phyloP scores from a whole-genome alignment of 2,797 vertebrate genomes.

The Aselliscus stoliczkanus region DNA sequence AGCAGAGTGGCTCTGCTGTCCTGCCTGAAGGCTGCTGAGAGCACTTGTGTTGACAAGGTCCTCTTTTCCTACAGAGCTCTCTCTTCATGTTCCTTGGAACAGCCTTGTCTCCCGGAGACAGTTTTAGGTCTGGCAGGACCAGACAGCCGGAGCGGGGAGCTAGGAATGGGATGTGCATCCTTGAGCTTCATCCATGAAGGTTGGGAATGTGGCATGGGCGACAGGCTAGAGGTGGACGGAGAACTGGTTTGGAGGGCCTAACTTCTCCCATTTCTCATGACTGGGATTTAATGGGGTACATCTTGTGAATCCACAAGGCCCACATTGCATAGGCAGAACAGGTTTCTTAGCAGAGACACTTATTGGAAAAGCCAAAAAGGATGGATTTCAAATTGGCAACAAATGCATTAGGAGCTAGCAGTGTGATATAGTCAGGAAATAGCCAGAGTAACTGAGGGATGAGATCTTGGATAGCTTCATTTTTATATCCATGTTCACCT shows the following conservation, averaged over 20 bases:
- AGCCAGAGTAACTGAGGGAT: not conserved
- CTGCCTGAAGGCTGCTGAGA: not conserved
- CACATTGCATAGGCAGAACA: not conserved
- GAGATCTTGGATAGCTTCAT: not conserved
- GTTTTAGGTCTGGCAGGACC: not conserved
- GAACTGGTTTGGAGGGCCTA: not conserved
- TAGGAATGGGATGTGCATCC: not conserved
- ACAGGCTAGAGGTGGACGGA: not conserved
- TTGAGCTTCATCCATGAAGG: too few species aligned
- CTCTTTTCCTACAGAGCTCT: not conserved
- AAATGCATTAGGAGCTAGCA: not conserved
- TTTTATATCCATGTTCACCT: not conserved
- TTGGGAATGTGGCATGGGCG: too few species aligned
- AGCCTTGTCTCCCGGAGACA: not conserved
- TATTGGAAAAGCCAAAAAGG: not conserved
- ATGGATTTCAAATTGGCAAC: slow-evolving; percentile 29
- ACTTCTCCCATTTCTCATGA: not conserved
- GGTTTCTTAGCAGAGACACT: not conserved
- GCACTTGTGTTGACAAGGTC: not conserved
- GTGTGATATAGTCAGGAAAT: not conserved
- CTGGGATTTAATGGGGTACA: not conserved
- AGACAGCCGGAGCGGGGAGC: not conserved
- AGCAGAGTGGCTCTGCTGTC: not conserved
- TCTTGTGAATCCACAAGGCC: not conserved
- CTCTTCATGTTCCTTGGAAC: not conserved